Conservation (phyloP, 1,140 invertebrate genomes). For the Rhizoglyphus robini region DNA sequence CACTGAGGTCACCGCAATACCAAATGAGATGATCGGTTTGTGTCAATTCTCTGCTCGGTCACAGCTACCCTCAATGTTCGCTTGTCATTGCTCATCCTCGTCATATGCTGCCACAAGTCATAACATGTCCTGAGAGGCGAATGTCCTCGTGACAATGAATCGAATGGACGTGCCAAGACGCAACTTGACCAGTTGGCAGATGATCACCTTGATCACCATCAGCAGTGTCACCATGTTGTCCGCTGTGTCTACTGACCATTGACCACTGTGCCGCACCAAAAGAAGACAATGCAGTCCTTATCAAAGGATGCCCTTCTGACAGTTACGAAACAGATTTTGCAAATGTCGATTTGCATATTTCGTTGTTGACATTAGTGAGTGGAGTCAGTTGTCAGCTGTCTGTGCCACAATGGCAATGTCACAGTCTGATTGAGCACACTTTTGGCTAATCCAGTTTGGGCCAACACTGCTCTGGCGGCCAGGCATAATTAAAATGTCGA, state of each 20-base stretch:
- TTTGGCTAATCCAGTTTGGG: conserved; percentile 6
- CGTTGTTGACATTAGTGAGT: not conserved
- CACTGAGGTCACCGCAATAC: too few species aligned
- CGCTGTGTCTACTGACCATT: not conserved
- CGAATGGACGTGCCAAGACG: not conserved
- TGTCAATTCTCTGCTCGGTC: too few species aligned
- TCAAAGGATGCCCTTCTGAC: too few species aligned
- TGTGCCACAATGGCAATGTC: not conserved
- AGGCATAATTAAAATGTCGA: conserved; percentile 13
- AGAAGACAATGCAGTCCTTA: too few species aligned
- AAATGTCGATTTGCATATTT: too few species aligned
- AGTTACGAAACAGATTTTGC: too few species aligned
- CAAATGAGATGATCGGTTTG: too few species aligned
- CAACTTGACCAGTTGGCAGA: too few species aligned
- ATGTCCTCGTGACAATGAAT: not conserved
- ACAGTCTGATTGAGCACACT: not conserved
- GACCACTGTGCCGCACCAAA: too few species aligned
- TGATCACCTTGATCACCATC: not conserved
- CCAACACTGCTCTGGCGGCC: not conserved
- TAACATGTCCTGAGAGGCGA: not conserved
- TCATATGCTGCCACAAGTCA: not conserved
- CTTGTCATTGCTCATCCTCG: not conserved
- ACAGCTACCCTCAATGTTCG: not conserved
- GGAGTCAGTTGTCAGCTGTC: not conserved
- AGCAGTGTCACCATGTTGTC: not conserved